Evolutionary conservation across 1,140 invertebrate species (phyloP), one percentile per base, ranked within the genome.

Genomic region (Theocolax elegans): DNA sequence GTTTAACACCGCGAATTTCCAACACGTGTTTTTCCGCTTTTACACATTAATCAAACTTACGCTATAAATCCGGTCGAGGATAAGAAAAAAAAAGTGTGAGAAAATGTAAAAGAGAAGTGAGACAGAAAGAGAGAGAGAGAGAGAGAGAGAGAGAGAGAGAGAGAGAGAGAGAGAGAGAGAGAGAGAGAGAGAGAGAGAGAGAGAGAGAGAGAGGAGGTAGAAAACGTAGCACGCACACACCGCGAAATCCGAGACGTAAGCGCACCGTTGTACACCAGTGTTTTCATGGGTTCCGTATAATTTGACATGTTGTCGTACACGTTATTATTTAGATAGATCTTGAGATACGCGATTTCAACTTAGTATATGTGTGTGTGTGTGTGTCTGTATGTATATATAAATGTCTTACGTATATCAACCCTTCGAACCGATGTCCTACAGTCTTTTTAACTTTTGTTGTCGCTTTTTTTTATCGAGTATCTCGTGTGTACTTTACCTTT

Each of bases 231-330:
- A 48, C 72, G 60, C 72, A 67, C 72, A 74, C 71, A 68, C 68
- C 72, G 67, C 73, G 70, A 72, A 76, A 75, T 75, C 75, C 19
- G n/a, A 38, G 72, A 71, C 63, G 31, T 59, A 71, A 53, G 71
- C 59, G 71, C 64, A 12, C 65, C 49, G 66, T 74, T 35, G 10
- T 35, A 6, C 4, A 71, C 65, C 74, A 73, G 76, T 78, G 77
- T 73, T 71, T 71, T 84, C 79, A 79, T 79, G 78, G 74, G 73
- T 79, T 83, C 76, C 79, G 83, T 84, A 85, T 85, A 86, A 86
- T 86, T 86, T 85, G 84, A 85, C 84, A 85, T 83, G 83, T 86
- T 85, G 84, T 86, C 81, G 78, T 85, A 86, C 83, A 85, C 82
- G 83, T 86, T 85, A 86, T 86, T 86, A 86, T 85, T 85, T 83